Evolutionary conservation across 2,113 vertebrate genomes (phyloP).

Genomic region (Heloderma charlesbogerti): DNA sequence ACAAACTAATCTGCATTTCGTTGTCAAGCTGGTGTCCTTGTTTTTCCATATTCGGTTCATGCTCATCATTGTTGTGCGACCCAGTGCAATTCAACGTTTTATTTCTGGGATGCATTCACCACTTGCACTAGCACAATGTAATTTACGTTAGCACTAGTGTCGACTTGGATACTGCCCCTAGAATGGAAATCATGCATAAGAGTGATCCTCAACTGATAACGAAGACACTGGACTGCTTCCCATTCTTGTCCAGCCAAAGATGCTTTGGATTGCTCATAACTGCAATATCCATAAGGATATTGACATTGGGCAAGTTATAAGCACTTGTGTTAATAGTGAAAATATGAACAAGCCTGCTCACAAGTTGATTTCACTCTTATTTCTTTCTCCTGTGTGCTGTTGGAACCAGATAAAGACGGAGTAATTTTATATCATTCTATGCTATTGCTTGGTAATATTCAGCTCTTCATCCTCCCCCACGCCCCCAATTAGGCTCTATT

Average conservation of each 20-base stretch:
- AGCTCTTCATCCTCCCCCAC: background rate
- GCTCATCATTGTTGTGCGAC: too few relatives aligned
- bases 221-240: background rate
- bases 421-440: background rate
- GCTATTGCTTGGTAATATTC: background rate
- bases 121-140: too few relatives aligned
- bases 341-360: background rate
- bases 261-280: background rate
- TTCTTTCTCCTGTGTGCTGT: background rate
- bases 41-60: too few relatives aligned
- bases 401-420: background rate
- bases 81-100: too few relatives aligned
- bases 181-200: background rate
- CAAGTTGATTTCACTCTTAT: background rate
- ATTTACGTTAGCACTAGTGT: too few relatives aligned
- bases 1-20: too few relatives aligned
- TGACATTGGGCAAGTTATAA: background rate
- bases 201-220: background rate
- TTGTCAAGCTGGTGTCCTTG: too few relatives aligned
- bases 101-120: too few relatives aligned
- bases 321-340: background rate
- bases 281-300: background rate
- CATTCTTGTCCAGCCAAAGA: background rate
- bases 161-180: background rate
- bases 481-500: background rate